Base-by-base conservation (phyloP, 2,888 invertebrate genomes). In the Melanchra persicariae region DNA sequence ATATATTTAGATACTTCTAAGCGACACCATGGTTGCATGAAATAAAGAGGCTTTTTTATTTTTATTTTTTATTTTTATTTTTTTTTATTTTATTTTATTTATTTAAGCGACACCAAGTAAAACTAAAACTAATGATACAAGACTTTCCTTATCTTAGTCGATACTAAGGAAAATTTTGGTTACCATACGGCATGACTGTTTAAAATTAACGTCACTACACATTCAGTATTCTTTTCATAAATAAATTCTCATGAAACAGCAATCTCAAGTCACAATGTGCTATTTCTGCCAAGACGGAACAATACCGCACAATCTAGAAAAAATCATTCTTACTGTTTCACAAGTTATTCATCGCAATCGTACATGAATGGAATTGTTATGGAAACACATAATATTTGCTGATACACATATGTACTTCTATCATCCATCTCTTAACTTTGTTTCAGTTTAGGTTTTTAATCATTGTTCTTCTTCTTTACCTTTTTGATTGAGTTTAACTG, bases 141-240 rank as follows among this genome's bases (percentile, higher is more conserved):
- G 15, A 15, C 12, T 24, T 43, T 24, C 9, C 1, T 40, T 15
- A 15, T 40, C 15, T 6, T 19, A 47, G 26, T 15, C 24, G 17
- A 54, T 24, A 45, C 12, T 9, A 19, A 22, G 30, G 43, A 34
- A 34, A 12, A 34, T 1, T 1, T n/a, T 10, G 7, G 15, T 34
- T 52, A 15, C 15, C 17, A 30, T 40, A 30, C 17, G 10, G 6
- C 10, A 17, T 40, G 15, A 57, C 12, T 57, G 26, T 69, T 19
- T 52, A 43, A 52, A 65, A 43, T 43, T 15, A 52, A 52, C 24
- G 10, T 52, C 40, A 49, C 40, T 40, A 49, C 3, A 49, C 40
- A 69, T 47, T 47, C 37, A 69, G 22, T 55, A 57, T 69, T 49
- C 15, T 57, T 40, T 70, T 70, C 58, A 70, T 37, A 69, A 30